Evolutionary conservation across 2,888 invertebrate species (phyloP), one percentile per base, ranked within the genome.

Genomic region (Rhyacophila evoluta): DNA sequence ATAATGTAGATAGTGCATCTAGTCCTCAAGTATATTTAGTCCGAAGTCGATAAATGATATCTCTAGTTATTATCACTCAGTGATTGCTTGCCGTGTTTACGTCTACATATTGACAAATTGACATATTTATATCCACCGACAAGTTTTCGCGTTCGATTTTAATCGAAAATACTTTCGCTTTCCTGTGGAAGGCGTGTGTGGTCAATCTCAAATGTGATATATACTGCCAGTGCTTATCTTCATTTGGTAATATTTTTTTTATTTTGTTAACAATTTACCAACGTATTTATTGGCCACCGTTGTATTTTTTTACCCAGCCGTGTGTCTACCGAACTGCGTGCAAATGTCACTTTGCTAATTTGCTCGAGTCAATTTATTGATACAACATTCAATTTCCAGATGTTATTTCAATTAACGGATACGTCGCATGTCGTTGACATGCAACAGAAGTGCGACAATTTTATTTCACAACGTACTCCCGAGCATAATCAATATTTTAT

Each of bases 331-430:
- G 29, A 28, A 69, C n/a, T 38, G 33, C 41, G 70, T 69, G 73
- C 29, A 74, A 73, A 77, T 74, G 74, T 77, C 74, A 77, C 29
- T 73, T 71, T 70, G 37, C 27, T 37, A 25, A 55, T 55, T 55
- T 19, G 55, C 55, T 19, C 25, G 55, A 55, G 71, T 29, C 68
- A 70, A 74, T 74, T 78, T 74, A 78, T 78, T 78, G 78, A 78
- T 74, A 78, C 74, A 78, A 74, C 74, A 74, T 70, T 74, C 78
- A 78, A 78, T 78, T 78, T 73, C 78, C 78, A 78, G 78, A 78
- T 78, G 78, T 78, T 78, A 55, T 39, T 71, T 74, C 74, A 74
- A 78, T 78, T 74, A 78, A 37, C 55, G 67, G 19, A 29, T 55
- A 55, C 55, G 55, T 55, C 78, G 74, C 41, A 41, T 71, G 38